Evolutionary conservation across 2,797 vertebrate species (phyloP).

Genomic region (Parambassis ranga): DNA sequence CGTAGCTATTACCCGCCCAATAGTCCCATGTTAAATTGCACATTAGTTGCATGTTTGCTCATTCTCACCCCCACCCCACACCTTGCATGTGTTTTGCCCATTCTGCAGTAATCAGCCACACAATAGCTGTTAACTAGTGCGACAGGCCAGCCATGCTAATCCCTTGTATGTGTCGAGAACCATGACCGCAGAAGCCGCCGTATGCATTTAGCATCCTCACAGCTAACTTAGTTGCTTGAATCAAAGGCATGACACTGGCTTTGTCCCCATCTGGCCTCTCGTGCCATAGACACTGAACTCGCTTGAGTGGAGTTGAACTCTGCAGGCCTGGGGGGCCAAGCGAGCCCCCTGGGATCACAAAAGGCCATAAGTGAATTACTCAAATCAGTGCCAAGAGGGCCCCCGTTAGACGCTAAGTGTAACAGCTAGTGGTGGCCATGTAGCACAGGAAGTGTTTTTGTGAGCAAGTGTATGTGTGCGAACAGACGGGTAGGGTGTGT

Average conservation of each 20-base stretch:
- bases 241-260: conserved; percentile 69
- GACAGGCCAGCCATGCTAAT: conserved; percentile 67
- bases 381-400: conserved; percentile 60
- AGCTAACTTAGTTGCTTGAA: conserved; percentile 69
- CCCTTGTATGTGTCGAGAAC: conserved; percentile 60
- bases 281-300: conserved; percentile 68
- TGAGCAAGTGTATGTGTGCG: conserved; percentile 40
- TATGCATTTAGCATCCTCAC: conserved; percentile 64
- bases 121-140: conserved; percentile 63
- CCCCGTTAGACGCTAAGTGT: conserved; percentile 60
- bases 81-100: conserved; percentile 48
- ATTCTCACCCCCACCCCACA: conserved; percentile 49
- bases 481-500: conserved; percentile 59
- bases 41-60: conserved; percentile 55
- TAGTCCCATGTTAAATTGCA: conserved; percentile 39
- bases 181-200: conserved; percentile 58
- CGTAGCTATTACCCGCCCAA: conserved; percentile 1
- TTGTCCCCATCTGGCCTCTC: conserved; percentile 68
- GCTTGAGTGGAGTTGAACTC: conserved; percentile 66
- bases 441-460: conserved; percentile 57
- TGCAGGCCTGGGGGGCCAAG: conserved; percentile 19
- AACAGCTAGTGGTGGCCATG: conserved; percentile 65
- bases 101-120: conserved; percentile 47
- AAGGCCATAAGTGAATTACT: conserved; percentile 80
- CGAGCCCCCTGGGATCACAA: conserved; percentile 66